Percentiles rank a stretch among this genome's conserved stretches.
Evolutionary conservation across 1,140 invertebrate species (phyloP).

Genomic region (Aphelenchoides avenae): DNA sequence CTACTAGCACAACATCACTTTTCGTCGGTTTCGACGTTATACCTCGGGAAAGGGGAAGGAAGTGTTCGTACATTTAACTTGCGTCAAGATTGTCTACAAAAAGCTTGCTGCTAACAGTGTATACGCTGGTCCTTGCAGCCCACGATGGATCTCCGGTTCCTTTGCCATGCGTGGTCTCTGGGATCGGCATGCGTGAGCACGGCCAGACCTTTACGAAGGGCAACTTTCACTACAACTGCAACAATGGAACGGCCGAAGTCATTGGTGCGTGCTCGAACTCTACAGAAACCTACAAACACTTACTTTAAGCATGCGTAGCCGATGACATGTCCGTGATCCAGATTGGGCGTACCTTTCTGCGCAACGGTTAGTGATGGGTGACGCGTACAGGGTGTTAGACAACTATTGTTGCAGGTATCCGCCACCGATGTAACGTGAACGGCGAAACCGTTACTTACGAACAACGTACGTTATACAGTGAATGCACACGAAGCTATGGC

Average conservation of each 20-base stretch:
- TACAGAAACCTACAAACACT: constrained; percentile 2
- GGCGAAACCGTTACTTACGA: constrained; percentile 58
- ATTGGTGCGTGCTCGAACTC: constrained; percentile 40
- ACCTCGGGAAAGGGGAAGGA: not conserved
- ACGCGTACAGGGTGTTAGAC: too few relatives aligned
- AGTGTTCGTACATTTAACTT: too few relatives aligned
- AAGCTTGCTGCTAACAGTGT: too few relatives aligned
- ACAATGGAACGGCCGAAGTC: constrained; percentile 57
- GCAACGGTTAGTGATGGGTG: too few relatives aligned
- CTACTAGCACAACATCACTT: constrained; percentile 13
- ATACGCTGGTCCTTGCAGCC: too few relatives aligned
- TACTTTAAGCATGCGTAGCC: constrained; percentile 47
- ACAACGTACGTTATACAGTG: constrained; percentile 37
- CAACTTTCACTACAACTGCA: constrained; percentile 56
- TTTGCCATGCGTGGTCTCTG: constrained; percentile 49
- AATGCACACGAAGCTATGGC: constrained; percentile 1
- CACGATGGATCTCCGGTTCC: constrained; percentile 44
- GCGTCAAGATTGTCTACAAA: too few relatives aligned
- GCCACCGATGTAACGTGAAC: constrained; percentile 51
- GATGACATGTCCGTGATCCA: constrained; percentile 58
- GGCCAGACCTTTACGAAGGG: constrained; percentile 59
- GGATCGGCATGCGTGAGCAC: constrained; percentile 54
- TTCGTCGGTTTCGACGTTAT: not conserved
- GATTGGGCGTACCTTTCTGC: constrained; percentile 53
- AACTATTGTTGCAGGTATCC: too few relatives aligned